Base-by-base conservation (phyloP, 1,140 invertebrate genomes). In the Oreohelix idahoensis region DNA sequence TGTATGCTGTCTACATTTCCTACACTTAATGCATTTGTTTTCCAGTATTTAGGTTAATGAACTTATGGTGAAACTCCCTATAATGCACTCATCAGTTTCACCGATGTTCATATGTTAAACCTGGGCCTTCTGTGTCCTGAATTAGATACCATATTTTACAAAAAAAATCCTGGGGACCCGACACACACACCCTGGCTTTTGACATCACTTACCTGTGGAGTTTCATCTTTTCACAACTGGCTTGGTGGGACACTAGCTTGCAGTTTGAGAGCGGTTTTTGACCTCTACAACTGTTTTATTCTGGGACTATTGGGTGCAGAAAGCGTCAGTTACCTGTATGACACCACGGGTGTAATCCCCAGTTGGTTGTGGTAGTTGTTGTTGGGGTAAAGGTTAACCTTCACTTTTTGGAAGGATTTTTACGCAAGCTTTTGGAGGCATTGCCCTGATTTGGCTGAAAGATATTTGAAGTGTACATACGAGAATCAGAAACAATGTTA, bases 381-480 rank as follows among this genome's bases (percentile, higher is more conserved):
- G 53, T 23, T 20, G 77, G 17, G 4, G 15, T n/a, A n/a, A n/a
- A n/a, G n/a, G n/a, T n/a, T 66, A 5, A 10, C 58, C 58, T 79
- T 79, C 2, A 42, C 77, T 49, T 69, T 79, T 10, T n/a, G n/a
- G n/a, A n/a, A n/a, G 75, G 32, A 58, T 53, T 66, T 39, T 69
- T 63, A 15, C n/a, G 77, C 15, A n/a, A 69, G 58, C 63, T 45
- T 79, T 79, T 20, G 32, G 32, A 20, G 35, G 32, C 51, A 79
- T 39, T 79, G 77, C n/a, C 36, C 58, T 86, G 85, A 17, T 74
- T 84, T 49, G 81, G 85, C 79, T 83, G 77, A 20, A 45, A 45
- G 5, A 45, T 45, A 45, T 45, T 5, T 45, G 42, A 45, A 45
- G 5, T 45, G 15, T n/a, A 45, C 42, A 45, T 45, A n/a, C n/a